Evolutionary conservation across 1,140 invertebrate genomes (phyloP).

Genomic region (Brachionus plicatilis): DNA sequence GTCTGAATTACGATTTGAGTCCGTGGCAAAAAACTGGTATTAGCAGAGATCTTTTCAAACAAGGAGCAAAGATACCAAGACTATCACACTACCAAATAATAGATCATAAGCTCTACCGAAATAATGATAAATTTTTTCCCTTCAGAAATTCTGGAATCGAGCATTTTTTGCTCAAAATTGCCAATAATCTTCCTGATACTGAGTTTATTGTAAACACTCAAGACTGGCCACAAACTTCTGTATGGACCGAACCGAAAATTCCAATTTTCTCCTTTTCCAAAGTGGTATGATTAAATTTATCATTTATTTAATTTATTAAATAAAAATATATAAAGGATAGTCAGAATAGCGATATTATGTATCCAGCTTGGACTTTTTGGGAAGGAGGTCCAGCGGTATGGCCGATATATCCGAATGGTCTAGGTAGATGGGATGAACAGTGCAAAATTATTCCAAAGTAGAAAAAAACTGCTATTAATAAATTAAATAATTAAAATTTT

Average conservation of each 20-base stretch:
- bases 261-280: conserved; percentile 94
- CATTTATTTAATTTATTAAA: neutral
- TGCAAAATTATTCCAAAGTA: conserved; percentile 65
- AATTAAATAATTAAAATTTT: neutral
- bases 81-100: conserved; percentile 38
- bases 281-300: conserved; percentile 43
- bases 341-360: conserved; percentile 83
- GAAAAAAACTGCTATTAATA: neutral
- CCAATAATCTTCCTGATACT: conserved; percentile 69
- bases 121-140: conserved; percentile 26
- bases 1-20: neutral
- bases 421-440: conserved; percentile 84
- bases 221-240: conserved; percentile 81
- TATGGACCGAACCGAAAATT: conserved; percentile 61
- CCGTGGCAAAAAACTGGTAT: conserved; percentile 12
- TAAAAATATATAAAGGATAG: conserved; percentile 56
- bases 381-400: conserved; percentile 87
- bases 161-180: conserved; percentile 68
- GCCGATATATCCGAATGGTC: conserved; percentile 79
- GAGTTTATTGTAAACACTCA: conserved; percentile 81
- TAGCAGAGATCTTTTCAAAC: neutral
- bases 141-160: conserved; percentile 80
- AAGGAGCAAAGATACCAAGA: neutral
- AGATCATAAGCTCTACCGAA: conserved; percentile 3
- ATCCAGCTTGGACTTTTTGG: conserved; percentile 96